Evolutionary conservation across 2,888 invertebrate species (phyloP).

Genomic region (Unio pictorum): DNA sequence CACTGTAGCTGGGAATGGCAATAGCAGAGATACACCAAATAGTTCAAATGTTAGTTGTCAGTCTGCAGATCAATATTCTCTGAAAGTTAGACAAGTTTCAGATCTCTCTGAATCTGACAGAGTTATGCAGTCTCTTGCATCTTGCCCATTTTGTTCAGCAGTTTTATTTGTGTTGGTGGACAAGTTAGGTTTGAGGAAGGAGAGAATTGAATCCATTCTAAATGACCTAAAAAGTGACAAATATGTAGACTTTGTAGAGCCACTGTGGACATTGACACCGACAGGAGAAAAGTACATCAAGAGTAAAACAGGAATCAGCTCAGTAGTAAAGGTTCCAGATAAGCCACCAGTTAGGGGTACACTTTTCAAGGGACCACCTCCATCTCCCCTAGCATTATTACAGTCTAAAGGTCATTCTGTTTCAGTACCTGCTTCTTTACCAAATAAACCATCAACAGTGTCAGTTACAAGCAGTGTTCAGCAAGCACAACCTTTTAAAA

Average conservation of each 20-base stretch:
- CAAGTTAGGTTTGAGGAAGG: slow-evolving; percentile 19
- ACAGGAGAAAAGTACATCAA: slow-evolving; percentile 33
- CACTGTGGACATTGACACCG: slow-evolving; percentile 33
- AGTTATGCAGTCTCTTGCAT: slow-evolving; percentile 15
- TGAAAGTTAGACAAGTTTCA: neutral
- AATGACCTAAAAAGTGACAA: slow-evolving; percentile 5
- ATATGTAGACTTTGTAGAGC: slow-evolving; percentile 23
- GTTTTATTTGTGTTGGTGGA: slow-evolving; percentile 27
- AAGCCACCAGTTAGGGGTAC: slow-evolving; percentile 7
- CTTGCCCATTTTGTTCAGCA: slow-evolving; percentile 15
- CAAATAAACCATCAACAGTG: slow-evolving; percentile 15
- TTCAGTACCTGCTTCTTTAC: slow-evolving; percentile 17
- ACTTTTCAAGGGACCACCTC: slow-evolving; percentile 19
- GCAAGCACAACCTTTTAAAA: slow-evolving; percentile 1
- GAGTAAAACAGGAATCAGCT: slow-evolving; percentile 4
- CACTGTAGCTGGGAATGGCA: too few species aligned
- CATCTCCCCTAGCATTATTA: slow-evolving; percentile 9
- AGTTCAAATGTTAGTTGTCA: neutral
- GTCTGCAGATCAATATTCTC: neutral
- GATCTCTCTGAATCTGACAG: slow-evolving; percentile 7
- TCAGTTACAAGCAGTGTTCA: slow-evolving; percentile 1
- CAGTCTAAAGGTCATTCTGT: slow-evolving; percentile 16
- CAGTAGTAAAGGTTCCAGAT: slow-evolving; percentile 7
- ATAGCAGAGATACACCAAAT: neutral
- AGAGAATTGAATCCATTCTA: slow-evolving; percentile 10